Evolutionary conservation across 2,888 invertebrate genomes (phyloP).

Genomic region (Amphipoea lucens): DNA sequence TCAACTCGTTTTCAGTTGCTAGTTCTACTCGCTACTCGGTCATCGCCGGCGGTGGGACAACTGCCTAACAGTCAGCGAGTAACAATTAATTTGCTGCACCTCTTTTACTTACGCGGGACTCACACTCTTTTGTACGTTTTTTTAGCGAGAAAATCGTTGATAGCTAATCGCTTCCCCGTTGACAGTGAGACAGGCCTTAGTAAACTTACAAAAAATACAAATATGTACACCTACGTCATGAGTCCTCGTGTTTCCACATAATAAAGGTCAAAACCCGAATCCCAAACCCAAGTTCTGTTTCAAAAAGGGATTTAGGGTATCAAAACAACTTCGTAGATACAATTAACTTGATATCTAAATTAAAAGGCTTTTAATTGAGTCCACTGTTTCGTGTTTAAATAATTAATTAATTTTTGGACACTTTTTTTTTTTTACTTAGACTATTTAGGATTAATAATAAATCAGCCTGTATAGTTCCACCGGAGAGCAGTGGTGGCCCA

Average conservation of each 20-base stretch:
- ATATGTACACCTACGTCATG: not conserved
- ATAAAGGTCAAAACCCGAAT: slow-evolving; percentile 33
- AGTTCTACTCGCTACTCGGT: no score
- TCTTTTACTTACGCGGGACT: no score
- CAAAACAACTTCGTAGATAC: slow-evolving; percentile 36
- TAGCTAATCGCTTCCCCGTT: not conserved
- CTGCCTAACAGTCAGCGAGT: not conserved
- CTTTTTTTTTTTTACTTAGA: not conserved
- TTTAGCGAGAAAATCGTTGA: not conserved
- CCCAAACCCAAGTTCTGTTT: slow-evolving; percentile 5
- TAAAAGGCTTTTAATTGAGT: slow-evolving; percentile 43
- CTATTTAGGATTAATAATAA: not conserved
- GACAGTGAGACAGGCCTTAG: not conserved
- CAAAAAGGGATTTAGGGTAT: slow-evolving; percentile 39
- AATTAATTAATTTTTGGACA: slow-evolving; percentile 4
- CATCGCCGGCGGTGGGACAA: no score
- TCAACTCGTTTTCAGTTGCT: no score
- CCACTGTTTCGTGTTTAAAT: slow-evolving; percentile 9
- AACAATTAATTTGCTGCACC: no score
- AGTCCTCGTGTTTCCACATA: not conserved
- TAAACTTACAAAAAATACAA: not conserved
- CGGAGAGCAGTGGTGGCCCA: no score
- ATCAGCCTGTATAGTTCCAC: no score
- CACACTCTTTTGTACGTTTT: not conserved
- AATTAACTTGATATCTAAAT: slow-evolving; percentile 49